These are phyloP conservation scores for Philypnodon macrostomus DNA, from an alignment of 2,797 vertebrate species.

Conservation along the genomic window DNA sequence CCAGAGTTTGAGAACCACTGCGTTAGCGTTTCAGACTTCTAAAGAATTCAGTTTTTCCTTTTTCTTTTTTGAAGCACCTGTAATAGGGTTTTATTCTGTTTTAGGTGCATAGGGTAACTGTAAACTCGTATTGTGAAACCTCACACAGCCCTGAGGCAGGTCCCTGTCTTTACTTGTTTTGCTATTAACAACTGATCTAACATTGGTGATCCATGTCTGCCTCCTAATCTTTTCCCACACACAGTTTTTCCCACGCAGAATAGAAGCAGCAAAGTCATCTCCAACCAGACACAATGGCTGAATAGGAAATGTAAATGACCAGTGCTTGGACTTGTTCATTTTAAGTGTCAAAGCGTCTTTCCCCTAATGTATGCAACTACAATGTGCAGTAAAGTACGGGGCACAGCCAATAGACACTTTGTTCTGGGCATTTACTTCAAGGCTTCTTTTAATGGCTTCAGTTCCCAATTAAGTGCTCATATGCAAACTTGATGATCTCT, in stretches of 20 bases:
- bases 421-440: slow-evolving; percentile 21
- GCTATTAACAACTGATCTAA: slow-evolving; percentile 12
- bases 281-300: neutral
- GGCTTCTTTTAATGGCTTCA: slow-evolving; percentile 13
- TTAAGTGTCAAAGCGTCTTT: slow-evolving; percentile 1
- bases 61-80: too few relatives aligned
- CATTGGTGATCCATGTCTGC: slow-evolving; percentile 17
- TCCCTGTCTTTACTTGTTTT: slow-evolving; percentile 46
- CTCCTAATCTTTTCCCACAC: slow-evolving; percentile 19
- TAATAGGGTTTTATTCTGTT: too few relatives aligned
- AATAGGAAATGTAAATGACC: neutral
- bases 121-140: slow-evolving; percentile 25
- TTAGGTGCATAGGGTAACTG: too few relatives aligned
- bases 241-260: slow-evolving; percentile 34
- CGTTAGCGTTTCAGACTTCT: too few relatives aligned
- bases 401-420: slow-evolving; percentile 6
- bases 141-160: slow-evolving; percentile 11
- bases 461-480: too few relatives aligned
- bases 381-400: too few relatives aligned
- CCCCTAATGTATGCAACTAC: neutral
- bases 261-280: neutral
- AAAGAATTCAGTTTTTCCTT: too few relatives aligned
- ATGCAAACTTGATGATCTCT: slow-evolving; percentile 62
- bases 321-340: slow-evolving; percentile 1
- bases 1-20: too few relatives aligned